Conservation (phyloP, 2,113 vertebrate species). For the Pluvialis apricaria region DNA sequence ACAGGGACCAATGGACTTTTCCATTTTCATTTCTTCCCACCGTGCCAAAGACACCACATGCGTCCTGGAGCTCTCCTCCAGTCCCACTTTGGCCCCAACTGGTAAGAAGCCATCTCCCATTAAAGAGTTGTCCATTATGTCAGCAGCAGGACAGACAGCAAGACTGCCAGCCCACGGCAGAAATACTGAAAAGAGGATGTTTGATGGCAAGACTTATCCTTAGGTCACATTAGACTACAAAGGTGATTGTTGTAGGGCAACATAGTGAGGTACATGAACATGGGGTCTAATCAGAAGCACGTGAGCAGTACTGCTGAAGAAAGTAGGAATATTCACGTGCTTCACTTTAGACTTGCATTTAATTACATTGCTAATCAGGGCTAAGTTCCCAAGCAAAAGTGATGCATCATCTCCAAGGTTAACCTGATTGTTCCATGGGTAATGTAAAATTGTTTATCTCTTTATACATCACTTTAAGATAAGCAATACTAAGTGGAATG, state of each 20-base stretch:
- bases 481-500: not conserved
- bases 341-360: not conserved
- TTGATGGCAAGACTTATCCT: not conserved
- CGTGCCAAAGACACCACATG: rapidly evolving
- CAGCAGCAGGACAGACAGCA: not conserved
- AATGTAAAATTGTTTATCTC: not conserved
- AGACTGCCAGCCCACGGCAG: not conserved
- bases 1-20: not conserved
- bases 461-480: not conserved
- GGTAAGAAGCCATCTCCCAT: not conserved
- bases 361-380: not conserved
- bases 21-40: not conserved
- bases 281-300: not conserved
- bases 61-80: not conserved
- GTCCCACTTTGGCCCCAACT: not conserved
- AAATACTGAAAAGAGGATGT: not conserved
- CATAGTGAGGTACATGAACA: rapidly evolving
- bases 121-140: not conserved
- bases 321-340: not conserved
- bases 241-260: rapidly evolving
- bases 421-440: not conserved
- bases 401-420: not conserved
- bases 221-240: not conserved
- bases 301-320: not conserved
- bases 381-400: not conserved